Percentiles rank a stretch among this genome's conserved stretches.
Evolutionary conservation across 2,113 vertebrate species (phyloP).

Genomic region (Gymnarchus niloticus): DNA sequence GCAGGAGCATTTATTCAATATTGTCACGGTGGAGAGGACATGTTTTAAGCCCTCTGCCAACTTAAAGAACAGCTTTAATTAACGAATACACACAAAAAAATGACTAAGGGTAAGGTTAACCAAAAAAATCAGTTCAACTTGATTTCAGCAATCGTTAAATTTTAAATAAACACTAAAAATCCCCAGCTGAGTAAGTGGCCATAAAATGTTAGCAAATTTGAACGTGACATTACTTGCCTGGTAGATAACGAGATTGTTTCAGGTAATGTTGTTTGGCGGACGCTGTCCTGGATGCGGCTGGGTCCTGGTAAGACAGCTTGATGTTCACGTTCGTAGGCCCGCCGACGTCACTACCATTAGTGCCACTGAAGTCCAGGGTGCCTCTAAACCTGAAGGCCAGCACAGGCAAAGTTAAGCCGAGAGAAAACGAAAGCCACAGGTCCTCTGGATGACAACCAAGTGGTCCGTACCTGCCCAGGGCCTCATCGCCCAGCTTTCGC

Average conservation of each 20-base stretch:
- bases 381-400: constrained; percentile 71
- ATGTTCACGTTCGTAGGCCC: constrained; percentile 67
- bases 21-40: too few species aligned
- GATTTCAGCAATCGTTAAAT: not conserved
- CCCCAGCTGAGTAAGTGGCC: not conserved
- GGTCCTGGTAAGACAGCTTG: constrained; percentile 64
- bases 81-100: not conserved
- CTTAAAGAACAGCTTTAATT: not conserved
- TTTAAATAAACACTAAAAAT: not conserved
- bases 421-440: not conserved
- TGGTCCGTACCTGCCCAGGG: constrained; percentile 63
- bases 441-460: not conserved
- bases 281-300: constrained; percentile 56
- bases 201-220: too few species aligned
- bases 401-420: not conserved
- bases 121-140: not conserved
- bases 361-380: constrained; percentile 76
- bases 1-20: not conserved
- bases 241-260: constrained; percentile 85
- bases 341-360: constrained; percentile 59
- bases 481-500: constrained; percentile 63
- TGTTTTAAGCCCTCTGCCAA: not conserved
- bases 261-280: constrained; percentile 85
- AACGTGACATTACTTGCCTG: constrained; percentile 61
- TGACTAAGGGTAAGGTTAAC: not conserved